These are phyloP conservation scores for Lophochroa leadbeateri DNA, from an alignment of 2,113 vertebrate species.

Conservation along the genomic window DNA sequence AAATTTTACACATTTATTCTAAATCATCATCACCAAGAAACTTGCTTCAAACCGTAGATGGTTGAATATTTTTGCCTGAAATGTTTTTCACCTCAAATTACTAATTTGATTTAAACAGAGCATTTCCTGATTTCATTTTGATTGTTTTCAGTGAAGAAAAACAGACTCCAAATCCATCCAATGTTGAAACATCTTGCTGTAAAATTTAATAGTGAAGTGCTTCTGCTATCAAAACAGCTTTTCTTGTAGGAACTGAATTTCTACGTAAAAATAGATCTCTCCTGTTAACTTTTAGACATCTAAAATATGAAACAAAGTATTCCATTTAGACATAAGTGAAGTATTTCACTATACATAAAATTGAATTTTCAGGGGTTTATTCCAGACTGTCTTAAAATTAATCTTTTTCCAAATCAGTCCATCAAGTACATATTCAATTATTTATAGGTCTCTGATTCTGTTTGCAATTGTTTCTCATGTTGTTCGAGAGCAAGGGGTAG, in stretches of 20 bases:
- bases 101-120: not conserved
- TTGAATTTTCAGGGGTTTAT: not conserved
- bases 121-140: not conserved
- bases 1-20: not conserved
- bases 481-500: not conserved
- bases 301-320: not conserved
- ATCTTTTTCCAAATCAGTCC: not conserved
- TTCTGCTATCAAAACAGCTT: not conserved
- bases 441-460: not conserved
- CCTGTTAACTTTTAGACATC: not conserved
- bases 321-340: not conserved
- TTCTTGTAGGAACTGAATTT: not conserved
- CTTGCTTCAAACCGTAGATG: not conserved
- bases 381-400: not conserved
- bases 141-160: not conserved
- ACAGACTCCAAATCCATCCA: not conserved
- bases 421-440: not conserved
- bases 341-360: not conserved
- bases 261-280: not conserved
- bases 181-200: not conserved
- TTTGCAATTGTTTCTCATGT: not conserved
- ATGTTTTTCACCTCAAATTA: not conserved
- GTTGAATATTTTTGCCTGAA: not conserved
- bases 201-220: not conserved
- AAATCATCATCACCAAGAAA: not conserved